These are phyloP conservation scores for Apodemia zela DNA, from an alignment of 2,888 invertebrate species.

Conservation along the genomic window DNA sequence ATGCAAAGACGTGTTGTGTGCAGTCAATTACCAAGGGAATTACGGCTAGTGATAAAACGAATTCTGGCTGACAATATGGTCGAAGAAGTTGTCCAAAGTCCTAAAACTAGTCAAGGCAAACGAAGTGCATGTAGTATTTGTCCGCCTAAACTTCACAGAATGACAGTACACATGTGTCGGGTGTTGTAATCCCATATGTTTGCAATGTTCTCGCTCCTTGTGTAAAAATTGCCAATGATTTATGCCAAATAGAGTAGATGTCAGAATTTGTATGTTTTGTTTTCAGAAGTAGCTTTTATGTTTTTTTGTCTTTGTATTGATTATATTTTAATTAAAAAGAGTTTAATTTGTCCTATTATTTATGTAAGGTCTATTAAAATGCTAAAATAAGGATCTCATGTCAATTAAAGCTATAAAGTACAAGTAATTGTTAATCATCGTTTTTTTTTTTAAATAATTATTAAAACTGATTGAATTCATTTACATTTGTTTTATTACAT, in stretches of 20 bases:
- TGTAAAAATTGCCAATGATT: conserved; percentile 30
- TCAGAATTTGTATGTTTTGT: conserved; percentile 26
- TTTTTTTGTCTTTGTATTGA: conserved; percentile 20
- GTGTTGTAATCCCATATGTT: conserved; percentile 23
- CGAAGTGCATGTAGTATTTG: conserved; percentile 30
- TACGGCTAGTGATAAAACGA: conserved; percentile 30
- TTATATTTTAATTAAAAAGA: conserved; percentile 22
- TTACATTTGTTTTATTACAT: too few species aligned
- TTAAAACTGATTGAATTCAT: too few species aligned
- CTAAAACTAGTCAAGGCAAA: conserved; percentile 29
- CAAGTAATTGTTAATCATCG: background rate
- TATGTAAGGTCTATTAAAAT: conserved; percentile 23
- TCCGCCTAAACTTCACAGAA: conserved; percentile 28
- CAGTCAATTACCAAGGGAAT: conserved; percentile 26
- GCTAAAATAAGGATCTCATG: conserved; percentile 23
- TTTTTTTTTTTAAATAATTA: too few species aligned
- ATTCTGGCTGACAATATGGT: conserved; percentile 30
- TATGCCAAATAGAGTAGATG: conserved; percentile 25
- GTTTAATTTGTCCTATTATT: conserved; percentile 18
- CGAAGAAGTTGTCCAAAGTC: conserved; percentile 30
- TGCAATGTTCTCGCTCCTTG: conserved; percentile 27
- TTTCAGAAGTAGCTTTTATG: conserved; percentile 22
- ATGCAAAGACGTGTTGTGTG: conserved; percentile 26
- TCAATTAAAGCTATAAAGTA: background rate
- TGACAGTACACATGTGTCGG: conserved; percentile 29